A percentile compares a stretch with the other conserved stretches of the same genome.
These are phyloP conservation scores for Oostethus manadensis DNA, from an alignment of 2,113 vertebrate species.

Conservation along the genomic window DNA sequence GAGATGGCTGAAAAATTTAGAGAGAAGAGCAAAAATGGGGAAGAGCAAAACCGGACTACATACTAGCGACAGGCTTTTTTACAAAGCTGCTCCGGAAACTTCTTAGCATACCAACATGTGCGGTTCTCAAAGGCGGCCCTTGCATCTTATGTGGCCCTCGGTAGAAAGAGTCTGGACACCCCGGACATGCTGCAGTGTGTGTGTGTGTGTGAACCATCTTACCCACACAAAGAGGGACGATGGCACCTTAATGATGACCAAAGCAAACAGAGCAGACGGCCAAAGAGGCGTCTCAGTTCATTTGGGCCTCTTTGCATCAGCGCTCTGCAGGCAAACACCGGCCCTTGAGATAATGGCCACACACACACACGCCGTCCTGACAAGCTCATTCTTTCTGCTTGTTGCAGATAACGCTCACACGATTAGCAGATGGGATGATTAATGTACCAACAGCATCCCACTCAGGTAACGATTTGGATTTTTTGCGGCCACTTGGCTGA, in stretches of 20 bases:
- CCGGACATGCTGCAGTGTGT: too few relatives aligned
- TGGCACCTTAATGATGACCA: conserved; percentile 32
- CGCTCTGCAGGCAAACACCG: conserved; percentile 45
- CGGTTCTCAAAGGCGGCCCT: too few relatives aligned
- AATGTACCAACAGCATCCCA: neutral
- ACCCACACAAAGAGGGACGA: conserved; percentile 16
- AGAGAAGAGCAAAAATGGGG: too few relatives aligned
- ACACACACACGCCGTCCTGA: neutral
- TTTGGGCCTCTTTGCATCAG: conserved; percentile 55
- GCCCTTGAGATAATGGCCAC: conserved; percentile 50
- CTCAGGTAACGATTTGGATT: neutral
- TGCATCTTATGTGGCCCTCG: too few relatives aligned
- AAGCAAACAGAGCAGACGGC: conserved; percentile 50
- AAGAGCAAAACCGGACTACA: too few relatives aligned
- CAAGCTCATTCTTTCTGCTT: neutral
- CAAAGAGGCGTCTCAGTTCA: conserved; percentile 40
- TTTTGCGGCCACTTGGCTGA: neutral
- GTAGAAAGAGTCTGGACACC: too few relatives aligned
- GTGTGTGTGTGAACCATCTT: neutral
- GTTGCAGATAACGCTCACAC: conserved; percentile 5
- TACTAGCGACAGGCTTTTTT: too few relatives aligned
- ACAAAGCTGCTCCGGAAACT: too few relatives aligned
- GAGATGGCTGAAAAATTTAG: too few relatives aligned
- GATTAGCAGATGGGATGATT: conserved; percentile 8
- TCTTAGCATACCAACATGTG: too few relatives aligned